Evolutionary conservation across 2,888 invertebrate genomes (phyloP).

Genomic region (Cephus sareptanus): DNA sequence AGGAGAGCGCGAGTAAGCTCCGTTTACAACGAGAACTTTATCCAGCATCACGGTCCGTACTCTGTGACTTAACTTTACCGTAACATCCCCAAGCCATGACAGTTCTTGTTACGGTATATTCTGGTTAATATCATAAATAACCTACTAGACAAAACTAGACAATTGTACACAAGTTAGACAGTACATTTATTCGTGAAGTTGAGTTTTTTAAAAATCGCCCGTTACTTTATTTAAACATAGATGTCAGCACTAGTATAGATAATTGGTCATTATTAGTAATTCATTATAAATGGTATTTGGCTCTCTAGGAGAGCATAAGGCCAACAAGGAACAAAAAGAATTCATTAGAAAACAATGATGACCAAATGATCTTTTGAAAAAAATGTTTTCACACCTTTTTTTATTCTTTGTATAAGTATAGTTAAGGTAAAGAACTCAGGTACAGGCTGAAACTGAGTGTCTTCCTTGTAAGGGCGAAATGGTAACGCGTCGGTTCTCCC

Average conservation of each 20-base stretch:
- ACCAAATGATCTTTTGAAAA: too few species aligned
- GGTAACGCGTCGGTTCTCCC: background rate
- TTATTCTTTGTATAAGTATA: background rate
- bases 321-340: too few species aligned
- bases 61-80: background rate
- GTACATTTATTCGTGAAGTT: background rate
- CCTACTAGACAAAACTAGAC: background rate
- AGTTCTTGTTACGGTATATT: background rate
- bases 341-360: too few species aligned
- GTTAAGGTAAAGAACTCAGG: background rate
- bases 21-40: constrained; percentile 58
- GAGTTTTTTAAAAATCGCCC: background rate
- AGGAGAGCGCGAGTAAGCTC: constrained; percentile 49
- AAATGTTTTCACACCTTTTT: background rate
- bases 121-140: background rate
- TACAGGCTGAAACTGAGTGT: background rate
- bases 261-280: too few species aligned
- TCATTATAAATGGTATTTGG: too few species aligned
- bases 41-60: constrained; percentile 25
- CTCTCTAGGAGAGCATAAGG: too few species aligned
- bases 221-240: too few species aligned
- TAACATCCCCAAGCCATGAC: background rate
- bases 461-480: background rate
- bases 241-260: too few species aligned
- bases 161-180: background rate